Evolutionary conservation across 2,113 vertebrate genomes (phyloP).

Genomic region (Xiphophorus maculatus): DNA sequence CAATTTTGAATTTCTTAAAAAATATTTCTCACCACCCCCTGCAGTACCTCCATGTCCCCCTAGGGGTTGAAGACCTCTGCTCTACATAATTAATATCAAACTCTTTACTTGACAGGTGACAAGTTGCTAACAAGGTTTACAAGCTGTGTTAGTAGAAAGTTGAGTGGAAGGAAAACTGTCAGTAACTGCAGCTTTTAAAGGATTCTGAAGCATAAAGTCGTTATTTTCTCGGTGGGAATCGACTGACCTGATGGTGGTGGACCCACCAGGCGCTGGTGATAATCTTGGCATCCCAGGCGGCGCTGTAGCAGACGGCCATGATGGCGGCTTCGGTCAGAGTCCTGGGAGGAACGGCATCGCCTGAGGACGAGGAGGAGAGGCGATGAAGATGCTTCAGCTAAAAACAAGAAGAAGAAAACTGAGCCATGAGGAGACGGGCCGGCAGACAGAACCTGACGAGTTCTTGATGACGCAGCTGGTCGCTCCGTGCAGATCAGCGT

Average conservation of each 20-base stretch:
- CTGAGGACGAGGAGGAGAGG: conserved; percentile 61
- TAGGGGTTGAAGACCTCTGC: too few species aligned
- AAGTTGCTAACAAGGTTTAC: too few species aligned
- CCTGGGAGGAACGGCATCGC: conserved; percentile 87
- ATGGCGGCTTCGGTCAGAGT: conserved; percentile 94
- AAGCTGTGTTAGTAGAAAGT: too few species aligned
- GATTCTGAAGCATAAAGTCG: too few species aligned
- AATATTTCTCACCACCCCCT: too few species aligned
- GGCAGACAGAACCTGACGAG: conserved; percentile 82
- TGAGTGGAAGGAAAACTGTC: too few species aligned
- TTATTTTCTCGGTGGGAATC: not conserved
- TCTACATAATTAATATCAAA: too few species aligned
- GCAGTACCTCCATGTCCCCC: too few species aligned
- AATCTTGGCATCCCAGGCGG: conserved; percentile 96
- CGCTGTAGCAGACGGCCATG: conserved; percentile 97
- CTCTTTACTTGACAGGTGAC: too few species aligned
- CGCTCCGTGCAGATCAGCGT: conserved; percentile 96
- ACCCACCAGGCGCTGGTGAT: conserved; percentile 99
- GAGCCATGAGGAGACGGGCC: too few species aligned
- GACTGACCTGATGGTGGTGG: conserved; percentile 92
- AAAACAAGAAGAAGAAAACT: not conserved
- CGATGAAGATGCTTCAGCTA: not conserved
- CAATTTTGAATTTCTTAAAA: too few species aligned
- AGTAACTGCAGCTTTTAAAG: too few species aligned
- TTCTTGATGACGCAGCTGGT: conserved; percentile 98